Base-by-base conservation (phyloP, 1,140 invertebrate species). In the Chironomus striatipennis region DNA sequence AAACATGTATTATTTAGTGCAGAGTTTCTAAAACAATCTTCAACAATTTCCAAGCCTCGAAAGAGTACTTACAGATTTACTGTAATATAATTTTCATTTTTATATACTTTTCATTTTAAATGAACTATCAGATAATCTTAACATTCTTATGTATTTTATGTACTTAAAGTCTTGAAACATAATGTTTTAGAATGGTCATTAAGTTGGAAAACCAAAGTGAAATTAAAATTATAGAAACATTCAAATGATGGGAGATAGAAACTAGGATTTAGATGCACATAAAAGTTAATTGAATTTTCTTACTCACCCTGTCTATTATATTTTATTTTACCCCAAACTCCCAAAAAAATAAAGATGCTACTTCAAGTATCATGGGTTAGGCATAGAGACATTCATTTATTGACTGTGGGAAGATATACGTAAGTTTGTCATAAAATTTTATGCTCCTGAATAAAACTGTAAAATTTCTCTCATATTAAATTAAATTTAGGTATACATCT, bases 341-440 rank as follows among this genome's bases (percentile, higher is more conserved):
- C 24, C 1, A 34, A 34, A 34, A 2, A 34, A 34, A 87, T 86
- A 18, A 85, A 91, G 90, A 88, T 91, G 84, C 86, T 89, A 79
- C 85, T 91, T 80, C 90, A 95, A 88, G 92, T 95, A 77, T 94
- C 93, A 18, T 95, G 93, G 93, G 90, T 96, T 76, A 85, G 94
- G 76, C 92, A 95, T 81, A 86, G 93, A 76, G 93, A 96, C 80
- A 91, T 94, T 73, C 93, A 95, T 80, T 84, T 95, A 77, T 85
- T 96, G 74, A 95, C 93, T 6, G 92, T 95, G n/a, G 94, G 93
- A 5, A 86, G 90, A 57, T 95, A 95, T 81, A 95, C 93, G 0
- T 75, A 24, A 24, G 34, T 73, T 12, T 34, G 24, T 34, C 24
- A 34, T 34, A 34, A 34, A 34, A 34, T 34, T 34, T 34, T 34